A percentile compares a stretch with the other conserved stretches of the same genome.
phyloP scores from a whole-genome alignment of 2,113 vertebrate genomes.

The Chunga burmeisteri region DNA sequence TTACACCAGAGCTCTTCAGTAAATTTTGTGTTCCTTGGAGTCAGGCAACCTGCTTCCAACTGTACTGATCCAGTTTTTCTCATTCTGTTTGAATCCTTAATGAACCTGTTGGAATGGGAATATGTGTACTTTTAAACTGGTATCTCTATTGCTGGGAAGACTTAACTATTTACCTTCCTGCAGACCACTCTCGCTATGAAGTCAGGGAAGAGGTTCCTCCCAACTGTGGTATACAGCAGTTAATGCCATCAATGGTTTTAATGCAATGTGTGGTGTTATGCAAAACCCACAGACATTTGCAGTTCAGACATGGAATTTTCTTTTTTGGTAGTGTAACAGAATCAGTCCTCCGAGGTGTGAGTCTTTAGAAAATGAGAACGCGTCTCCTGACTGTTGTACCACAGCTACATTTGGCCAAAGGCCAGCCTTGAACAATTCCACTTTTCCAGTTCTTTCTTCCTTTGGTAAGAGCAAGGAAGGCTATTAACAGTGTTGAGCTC shows the following conservation, averaged over 20 bases:
- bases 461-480: neutral
- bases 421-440: neutral
- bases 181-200: neutral
- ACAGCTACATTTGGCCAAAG: neutral
- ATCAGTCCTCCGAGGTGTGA: neutral
- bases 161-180: neutral
- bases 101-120: neutral
- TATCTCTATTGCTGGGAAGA: neutral
- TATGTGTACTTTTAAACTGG: neutral
- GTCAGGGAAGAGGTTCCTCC: neutral
- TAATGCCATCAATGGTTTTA: neutral
- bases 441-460: neutral
- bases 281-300: neutral
- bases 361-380: neutral
- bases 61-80: neutral
- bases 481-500: neutral
- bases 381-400: accelerated
- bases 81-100: neutral
- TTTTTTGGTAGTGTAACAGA: neutral
- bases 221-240: neutral
- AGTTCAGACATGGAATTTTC: neutral
- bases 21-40: neutral
- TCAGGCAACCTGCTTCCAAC: neutral
- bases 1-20: neutral
- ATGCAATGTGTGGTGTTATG: neutral